Conservation (phyloP, 2,888 invertebrate species). For the Phytoseiulus persimilis region DNA sequence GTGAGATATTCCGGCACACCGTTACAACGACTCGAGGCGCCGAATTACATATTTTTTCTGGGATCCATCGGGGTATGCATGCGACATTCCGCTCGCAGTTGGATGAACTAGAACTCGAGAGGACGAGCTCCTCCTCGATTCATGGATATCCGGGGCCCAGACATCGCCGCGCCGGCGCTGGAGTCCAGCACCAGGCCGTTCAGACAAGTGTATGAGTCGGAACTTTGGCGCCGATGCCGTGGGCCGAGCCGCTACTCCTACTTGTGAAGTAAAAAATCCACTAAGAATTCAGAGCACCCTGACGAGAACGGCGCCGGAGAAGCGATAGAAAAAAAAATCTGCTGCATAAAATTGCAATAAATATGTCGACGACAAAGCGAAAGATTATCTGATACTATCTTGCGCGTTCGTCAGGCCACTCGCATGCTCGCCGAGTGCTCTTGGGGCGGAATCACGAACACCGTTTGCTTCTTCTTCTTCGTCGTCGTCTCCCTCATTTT, state of each 20-base stretch:
- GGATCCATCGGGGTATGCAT: too few relatives aligned
- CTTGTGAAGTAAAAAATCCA: not conserved
- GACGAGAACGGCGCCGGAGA: not conserved
- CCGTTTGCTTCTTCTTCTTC: not conserved
- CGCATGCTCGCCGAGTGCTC: not conserved
- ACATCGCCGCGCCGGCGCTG: too few relatives aligned
- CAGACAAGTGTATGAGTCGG: too few relatives aligned
- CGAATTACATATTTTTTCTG: too few relatives aligned
- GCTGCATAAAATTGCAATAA: constrained; percentile 38
- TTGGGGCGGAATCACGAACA: not conserved
- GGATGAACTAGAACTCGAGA: too few relatives aligned
- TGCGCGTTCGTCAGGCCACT: not conserved
- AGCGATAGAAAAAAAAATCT: not conserved
- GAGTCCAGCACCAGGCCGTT: too few relatives aligned
- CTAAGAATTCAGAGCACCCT: constrained; percentile 5
- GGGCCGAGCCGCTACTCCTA: not conserved
- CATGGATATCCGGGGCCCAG: too few relatives aligned
- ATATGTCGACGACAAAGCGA: constrained; percentile 27
- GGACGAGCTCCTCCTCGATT: too few relatives aligned
- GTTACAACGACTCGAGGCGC: too few relatives aligned
- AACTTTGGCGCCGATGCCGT: not conserved
- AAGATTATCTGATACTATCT: constrained; percentile 5
- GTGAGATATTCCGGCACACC: too few relatives aligned
- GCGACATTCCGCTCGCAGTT: too few relatives aligned
- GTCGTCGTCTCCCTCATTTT: not conserved